Evolutionary conservation across 2,888 invertebrate genomes (phyloP).

Genomic region (Caenorhabditis japonica): DNA sequence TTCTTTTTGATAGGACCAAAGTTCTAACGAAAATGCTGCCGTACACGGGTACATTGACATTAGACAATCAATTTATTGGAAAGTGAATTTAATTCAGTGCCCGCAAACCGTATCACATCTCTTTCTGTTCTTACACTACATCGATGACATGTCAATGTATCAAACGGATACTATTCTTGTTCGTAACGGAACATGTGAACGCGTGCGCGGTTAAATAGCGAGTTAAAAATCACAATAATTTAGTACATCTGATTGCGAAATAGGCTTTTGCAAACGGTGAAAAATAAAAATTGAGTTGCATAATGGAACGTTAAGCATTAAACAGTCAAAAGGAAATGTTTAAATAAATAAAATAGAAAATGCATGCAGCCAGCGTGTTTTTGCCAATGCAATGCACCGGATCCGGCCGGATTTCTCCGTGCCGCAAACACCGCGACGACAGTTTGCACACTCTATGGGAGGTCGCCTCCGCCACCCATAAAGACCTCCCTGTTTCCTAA

Average conservation of each 20-base stretch:
- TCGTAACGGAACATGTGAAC: too few relatives aligned
- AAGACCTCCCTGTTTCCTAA: not conserved
- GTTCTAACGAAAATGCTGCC: too few relatives aligned
- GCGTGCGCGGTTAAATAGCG: too few relatives aligned
- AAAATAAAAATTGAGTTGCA: conserved; percentile 2
- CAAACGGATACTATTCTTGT: conserved; percentile 29
- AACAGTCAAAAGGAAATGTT: not conserved
- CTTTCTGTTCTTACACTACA: conserved; percentile 4
- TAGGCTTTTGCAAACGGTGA: too few relatives aligned
- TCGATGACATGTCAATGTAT: conserved; percentile 11
- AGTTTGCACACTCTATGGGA: conserved; percentile 20
- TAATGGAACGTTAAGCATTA: not conserved
- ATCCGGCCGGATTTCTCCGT: conserved; percentile 41
- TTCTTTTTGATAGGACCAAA: too few relatives aligned
- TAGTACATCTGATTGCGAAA: too few relatives aligned
- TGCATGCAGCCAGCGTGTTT: too few relatives aligned
- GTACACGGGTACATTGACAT: not conserved
- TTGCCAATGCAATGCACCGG: too few relatives aligned
- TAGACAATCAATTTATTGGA: conserved; percentile 26
- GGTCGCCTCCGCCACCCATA: too few relatives aligned
- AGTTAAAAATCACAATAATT: conserved; percentile 4
- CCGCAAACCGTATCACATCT: conserved; percentile 23
- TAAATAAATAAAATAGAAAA: not conserved
- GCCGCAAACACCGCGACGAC: conserved; percentile 47
- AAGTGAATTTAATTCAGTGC: conserved; percentile 2